Conservation (phyloP, 2,888 invertebrate species). For the Dysmachus trigonus region DNA sequence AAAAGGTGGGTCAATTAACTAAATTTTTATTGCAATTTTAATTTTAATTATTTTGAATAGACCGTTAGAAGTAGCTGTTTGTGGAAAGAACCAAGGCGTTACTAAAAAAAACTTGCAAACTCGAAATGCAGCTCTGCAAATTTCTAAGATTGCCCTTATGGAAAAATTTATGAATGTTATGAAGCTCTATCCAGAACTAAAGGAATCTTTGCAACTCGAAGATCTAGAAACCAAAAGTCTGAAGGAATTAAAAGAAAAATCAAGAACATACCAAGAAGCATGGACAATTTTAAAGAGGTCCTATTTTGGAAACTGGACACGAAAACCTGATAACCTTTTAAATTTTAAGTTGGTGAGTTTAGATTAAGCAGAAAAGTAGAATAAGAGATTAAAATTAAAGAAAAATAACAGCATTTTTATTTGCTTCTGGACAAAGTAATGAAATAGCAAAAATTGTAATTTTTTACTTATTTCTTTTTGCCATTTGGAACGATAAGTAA, state of each 20-base stretch:
- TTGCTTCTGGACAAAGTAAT: too few relatives aligned
- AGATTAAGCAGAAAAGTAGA: background rate
- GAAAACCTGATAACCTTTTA: conserved; percentile 62
- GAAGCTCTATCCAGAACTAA: conserved; percentile 56
- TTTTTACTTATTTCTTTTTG: too few relatives aligned
- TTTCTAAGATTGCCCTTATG: conserved; percentile 69
- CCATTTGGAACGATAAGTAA: too few relatives aligned
- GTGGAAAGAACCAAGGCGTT: conserved; percentile 80
- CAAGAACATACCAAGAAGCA: conserved; percentile 57
- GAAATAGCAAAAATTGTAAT: too few relatives aligned
- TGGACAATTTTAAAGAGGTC: conserved; percentile 66
- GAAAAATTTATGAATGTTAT: conserved; percentile 65
- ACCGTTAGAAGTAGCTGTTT: conserved; percentile 75
- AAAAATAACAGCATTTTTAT: background rate
- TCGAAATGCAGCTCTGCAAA: conserved; percentile 65
- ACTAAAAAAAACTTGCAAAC: conserved; percentile 71
- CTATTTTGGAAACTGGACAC: conserved; percentile 69
- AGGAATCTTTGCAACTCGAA: conserved; percentile 43
- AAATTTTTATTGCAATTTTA: background rate
- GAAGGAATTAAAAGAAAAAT: conserved; percentile 54
- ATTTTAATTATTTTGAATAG: conserved; percentile 65
- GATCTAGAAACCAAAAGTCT: conserved; percentile 53
- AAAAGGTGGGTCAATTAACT: background rate
- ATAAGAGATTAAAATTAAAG: background rate
- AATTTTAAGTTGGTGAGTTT: background rate